These are phyloP conservation scores for Entomobrya multifasciata DNA, from an alignment of 2,888 invertebrate genomes.

Conservation along the genomic window DNA sequence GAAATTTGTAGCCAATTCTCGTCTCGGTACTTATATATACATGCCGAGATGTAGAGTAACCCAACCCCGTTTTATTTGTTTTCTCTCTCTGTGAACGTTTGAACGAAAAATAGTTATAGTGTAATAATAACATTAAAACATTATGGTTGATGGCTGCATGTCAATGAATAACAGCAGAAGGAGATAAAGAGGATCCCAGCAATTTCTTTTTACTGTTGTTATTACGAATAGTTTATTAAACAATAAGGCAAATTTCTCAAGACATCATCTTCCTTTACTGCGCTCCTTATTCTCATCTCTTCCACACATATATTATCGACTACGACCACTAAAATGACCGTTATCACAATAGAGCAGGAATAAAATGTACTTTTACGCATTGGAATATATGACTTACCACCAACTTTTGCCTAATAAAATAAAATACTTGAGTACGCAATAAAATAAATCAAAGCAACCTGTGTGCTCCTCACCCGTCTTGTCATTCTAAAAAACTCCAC, in stretches of 20 bases:
- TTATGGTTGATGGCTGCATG: too few species aligned
- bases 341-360: constrained; percentile 47
- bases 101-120: constrained; percentile 25
- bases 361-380: constrained; percentile 42
- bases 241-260: constrained; percentile 26
- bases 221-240: constrained; percentile 32
- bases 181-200: too few species aligned
- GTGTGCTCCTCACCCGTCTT: constrained; percentile 24
- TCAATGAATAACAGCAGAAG: too few species aligned
- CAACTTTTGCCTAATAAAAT: constrained; percentile 65
- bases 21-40: constrained; percentile 51
- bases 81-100: constrained; percentile 21
- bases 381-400: constrained; percentile 43
- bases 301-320: constrained; percentile 15
- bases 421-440: constrained; percentile 68
- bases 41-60: too few species aligned
- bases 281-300: not conserved
- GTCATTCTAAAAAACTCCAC: not conserved
- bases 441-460: constrained; percentile 72
- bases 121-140: constrained; percentile 29
- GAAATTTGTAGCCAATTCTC: constrained; percentile 73
- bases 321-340: constrained; percentile 54
- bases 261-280: not conserved
- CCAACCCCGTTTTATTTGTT: constrained; percentile 76
- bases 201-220: constrained; percentile 32